A percentile compares a stretch with the other conserved stretches of the same genome.
Evolutionary conservation across 2,113 vertebrate species (phyloP).

Genomic region (Aspiorhynchus laticeps): DNA sequence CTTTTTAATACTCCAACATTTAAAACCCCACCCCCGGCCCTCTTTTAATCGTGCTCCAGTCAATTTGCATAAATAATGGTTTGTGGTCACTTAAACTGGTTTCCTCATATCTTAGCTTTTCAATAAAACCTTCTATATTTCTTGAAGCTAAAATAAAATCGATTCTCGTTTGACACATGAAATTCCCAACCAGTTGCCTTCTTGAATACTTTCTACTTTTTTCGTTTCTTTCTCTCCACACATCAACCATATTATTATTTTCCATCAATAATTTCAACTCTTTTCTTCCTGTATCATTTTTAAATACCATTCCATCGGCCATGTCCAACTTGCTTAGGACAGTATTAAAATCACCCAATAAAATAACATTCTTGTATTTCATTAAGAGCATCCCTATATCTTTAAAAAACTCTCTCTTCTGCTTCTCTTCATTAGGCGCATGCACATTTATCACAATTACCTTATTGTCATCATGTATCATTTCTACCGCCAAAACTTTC

Average conservation of each 20-base stretch:
- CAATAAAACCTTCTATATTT: not conserved
- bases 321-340: not conserved
- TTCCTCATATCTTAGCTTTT: not conserved
- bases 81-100: conserved; percentile 2
- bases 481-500: not conserved
- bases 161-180: conserved; percentile 1
- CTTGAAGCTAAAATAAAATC: not conserved
- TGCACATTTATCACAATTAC: no score
- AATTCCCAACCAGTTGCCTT: not conserved
- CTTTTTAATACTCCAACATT: not conserved
- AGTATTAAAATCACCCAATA: not conserved
- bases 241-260: not conserved
- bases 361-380: not conserved
- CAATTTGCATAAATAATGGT: not conserved
- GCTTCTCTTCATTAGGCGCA: not conserved
- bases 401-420: not conserved
- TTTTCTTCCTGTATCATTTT: not conserved
- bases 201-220: not conserved
- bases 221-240: not conserved
- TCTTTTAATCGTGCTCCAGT: not conserved
- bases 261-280: conserved; percentile 2
- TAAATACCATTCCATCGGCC: not conserved
- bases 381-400: not conserved
- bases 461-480: not conserved
- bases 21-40: not conserved